Evolutionary conservation across 2,113 vertebrate genomes (phyloP).

Genomic region (Platycercus adscitus): DNA sequence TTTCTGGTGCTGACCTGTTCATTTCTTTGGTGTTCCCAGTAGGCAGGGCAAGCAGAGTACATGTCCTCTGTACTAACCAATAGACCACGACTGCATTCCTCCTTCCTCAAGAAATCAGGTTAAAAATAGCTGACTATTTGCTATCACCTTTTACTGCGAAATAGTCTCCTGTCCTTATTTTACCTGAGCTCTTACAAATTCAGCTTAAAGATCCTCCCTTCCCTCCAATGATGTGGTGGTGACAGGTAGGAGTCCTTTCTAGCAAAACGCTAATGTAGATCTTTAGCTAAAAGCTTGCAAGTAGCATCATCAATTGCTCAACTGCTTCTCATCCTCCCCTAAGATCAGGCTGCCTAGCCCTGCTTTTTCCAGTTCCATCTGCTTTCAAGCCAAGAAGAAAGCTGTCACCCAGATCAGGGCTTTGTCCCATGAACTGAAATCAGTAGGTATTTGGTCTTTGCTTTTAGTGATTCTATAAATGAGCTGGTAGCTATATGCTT

Average conservation of each 20-base stretch:
- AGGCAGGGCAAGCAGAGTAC: background rate
- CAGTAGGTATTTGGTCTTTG: background rate
- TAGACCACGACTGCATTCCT: background rate
- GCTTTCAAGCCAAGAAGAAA: background rate
- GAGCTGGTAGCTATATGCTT: background rate
- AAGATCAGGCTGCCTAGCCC: background rate
- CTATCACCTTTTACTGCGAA: background rate
- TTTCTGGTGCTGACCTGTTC: background rate
- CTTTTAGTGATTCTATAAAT: background rate
- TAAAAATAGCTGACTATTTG: background rate
- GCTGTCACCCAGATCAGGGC: background rate
- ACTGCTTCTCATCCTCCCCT: background rate
- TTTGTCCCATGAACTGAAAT: background rate
- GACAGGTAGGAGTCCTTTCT: background rate
- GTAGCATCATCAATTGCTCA: background rate
- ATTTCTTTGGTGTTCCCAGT: background rate
- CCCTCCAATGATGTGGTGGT: background rate
- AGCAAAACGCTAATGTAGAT: background rate
- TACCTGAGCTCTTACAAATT: background rate
- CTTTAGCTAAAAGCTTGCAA: background rate
- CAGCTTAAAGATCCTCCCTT: background rate
- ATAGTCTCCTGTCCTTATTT: background rate
- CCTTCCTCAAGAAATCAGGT: background rate
- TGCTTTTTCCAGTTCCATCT: background rate
- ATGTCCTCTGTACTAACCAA: fast-evolving